Conservation (phyloP, 2,888 invertebrate species). For the Caenorhabditis drosophilae region DNA sequence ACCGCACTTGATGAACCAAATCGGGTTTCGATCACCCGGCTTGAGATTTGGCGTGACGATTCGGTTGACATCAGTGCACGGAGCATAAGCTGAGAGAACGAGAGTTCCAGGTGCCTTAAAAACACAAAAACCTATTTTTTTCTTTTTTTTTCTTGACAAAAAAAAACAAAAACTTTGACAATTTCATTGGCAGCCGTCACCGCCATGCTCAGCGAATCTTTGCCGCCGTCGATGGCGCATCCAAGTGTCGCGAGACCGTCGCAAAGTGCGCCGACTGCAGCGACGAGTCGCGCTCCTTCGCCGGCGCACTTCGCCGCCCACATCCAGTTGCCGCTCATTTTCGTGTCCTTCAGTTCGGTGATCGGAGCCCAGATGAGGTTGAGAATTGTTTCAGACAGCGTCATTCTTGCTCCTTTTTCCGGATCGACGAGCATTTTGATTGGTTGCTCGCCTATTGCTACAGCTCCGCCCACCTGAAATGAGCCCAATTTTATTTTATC, state of each 20-base stretch:
- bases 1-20: conserved; percentile 21
- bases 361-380: conserved; percentile 84
- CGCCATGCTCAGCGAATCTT: conserved; percentile 96
- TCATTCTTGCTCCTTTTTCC: conserved; percentile 87
- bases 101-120: conserved; percentile 79
- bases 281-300: conserved; percentile 86
- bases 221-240: conserved; percentile 92
- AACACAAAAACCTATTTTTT: neutral
- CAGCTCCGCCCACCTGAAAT: conserved; percentile 82
- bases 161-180: conserved; percentile 49
- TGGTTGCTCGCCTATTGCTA: conserved; percentile 95
- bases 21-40: conserved; percentile 55
- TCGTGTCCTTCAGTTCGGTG: conserved; percentile 79
- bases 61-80: conserved; percentile 86
- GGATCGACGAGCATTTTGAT: conserved; percentile 86
- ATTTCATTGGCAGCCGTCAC: conserved; percentile 77
- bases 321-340: conserved; percentile 99
- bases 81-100: conserved; percentile 94
- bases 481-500: neutral
- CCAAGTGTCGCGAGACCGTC: conserved; percentile 81
- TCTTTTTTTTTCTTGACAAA: too few relatives aligned
- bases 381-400: conserved; percentile 89
- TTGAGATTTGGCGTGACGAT: conserved; percentile 89
- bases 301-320: conserved; percentile 95
- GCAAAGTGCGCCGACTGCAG: conserved; percentile 88